Conservation (phyloP, 2,113 vertebrate genomes). For the Eidolon helvum region DNA sequence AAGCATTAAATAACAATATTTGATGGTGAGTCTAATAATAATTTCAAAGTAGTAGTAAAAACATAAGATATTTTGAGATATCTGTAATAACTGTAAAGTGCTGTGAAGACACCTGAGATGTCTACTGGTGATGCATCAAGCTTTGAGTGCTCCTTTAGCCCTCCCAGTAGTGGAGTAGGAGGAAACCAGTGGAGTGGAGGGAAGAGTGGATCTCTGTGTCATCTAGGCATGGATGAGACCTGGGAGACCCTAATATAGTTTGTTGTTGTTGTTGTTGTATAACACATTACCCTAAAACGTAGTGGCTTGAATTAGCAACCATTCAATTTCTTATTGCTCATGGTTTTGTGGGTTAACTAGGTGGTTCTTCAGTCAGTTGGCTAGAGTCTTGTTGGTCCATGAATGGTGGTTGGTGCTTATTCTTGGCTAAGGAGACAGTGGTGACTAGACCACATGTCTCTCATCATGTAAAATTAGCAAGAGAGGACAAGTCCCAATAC, state of each 20-base stretch:
- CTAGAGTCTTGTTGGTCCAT: not conserved
- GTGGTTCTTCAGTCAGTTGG: not conserved
- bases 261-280: not conserved
- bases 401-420: not conserved
- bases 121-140: not conserved
- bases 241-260: not conserved
- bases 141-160: not conserved
- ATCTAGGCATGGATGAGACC: not conserved
- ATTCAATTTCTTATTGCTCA: not conserved
- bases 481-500: not conserved
- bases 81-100: not conserved
- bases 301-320: not conserved
- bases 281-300: not conserved
- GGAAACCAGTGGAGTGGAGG: not conserved
- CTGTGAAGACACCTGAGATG: not conserved
- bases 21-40: not conserved
- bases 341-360: not conserved
- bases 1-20: not conserved
- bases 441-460: not conserved
- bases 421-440: not conserved
- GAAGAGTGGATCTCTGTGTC: not conserved
- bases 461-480: not conserved
- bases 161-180: not conserved
- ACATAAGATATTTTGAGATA: not conserved
- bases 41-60: slow-evolving; percentile 25